A percentile compares a stretch with the other conserved stretches of the same genome.
Conservation (phyloP, 2,888 invertebrate species). For the Clanis bilineata region DNA sequence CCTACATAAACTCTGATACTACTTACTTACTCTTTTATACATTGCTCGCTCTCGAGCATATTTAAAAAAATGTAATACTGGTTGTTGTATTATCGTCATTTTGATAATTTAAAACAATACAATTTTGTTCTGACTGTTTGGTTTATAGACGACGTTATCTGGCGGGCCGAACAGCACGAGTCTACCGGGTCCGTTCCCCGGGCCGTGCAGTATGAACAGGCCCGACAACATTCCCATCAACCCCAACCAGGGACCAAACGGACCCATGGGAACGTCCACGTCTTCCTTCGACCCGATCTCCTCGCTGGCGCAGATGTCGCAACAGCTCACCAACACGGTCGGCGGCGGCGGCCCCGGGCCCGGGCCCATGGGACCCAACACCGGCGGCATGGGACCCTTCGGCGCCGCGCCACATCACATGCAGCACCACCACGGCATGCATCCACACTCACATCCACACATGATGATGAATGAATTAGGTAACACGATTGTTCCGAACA, state of each 20-base stretch:
- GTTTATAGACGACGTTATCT: slow-evolving; percentile 67
- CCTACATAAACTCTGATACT: no score
- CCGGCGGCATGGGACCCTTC: slow-evolving; percentile 66
- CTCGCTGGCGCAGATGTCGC: slow-evolving; percentile 96
- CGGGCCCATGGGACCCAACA: slow-evolving; percentile 65
- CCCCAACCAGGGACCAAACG: slow-evolving; percentile 76
- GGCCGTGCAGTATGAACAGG: slow-evolving; percentile 73
- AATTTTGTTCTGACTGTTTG: no score
- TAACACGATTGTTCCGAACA: slow-evolving; percentile 30
- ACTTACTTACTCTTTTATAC: no score
- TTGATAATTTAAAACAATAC: no score
- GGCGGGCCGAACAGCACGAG: slow-evolving; percentile 75
- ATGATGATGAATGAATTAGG: slow-evolving; percentile 81
- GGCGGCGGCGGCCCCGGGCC: slow-evolving; percentile 67
- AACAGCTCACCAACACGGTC: slow-evolving; percentile 91
- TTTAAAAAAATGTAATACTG: no score
- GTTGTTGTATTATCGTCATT: no score
- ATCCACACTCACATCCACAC: slow-evolving; percentile 74
- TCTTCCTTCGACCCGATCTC: slow-evolving; percentile 95
- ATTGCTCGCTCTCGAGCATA: no score
- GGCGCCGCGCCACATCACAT: slow-evolving; percentile 70
- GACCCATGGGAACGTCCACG: slow-evolving; percentile 80
- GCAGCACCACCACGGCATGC: slow-evolving; percentile 76
- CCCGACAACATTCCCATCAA: slow-evolving; percentile 76
- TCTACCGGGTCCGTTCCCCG: slow-evolving; percentile 79